Evolutionary conservation across 2,797 vertebrate genomes (phyloP), one percentile per base, ranked within the genome.

Genomic region (Astyanax mexicanus): DNA sequence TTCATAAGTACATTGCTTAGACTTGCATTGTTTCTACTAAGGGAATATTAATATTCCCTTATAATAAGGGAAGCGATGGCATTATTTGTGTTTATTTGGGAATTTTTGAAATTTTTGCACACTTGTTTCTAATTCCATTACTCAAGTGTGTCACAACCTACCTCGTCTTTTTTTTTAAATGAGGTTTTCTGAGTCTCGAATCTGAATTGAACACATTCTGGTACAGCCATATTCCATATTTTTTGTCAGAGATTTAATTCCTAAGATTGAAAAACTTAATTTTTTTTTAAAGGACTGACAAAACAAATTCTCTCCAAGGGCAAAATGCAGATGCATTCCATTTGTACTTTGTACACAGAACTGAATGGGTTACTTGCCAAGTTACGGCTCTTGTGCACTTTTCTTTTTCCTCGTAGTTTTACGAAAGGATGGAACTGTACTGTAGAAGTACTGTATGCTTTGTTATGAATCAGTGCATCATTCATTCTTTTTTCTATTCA

Each of bases 131-230:
- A 47, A 72, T 75, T 75, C 42, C 49, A 57, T 51, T 40, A 27
- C 5, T 29, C 29, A 65, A 40, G 38, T 68, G 38, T 17, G 29
- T 83, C 65, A 77, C 62, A 68, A 84, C 78, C 83, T 82, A 84
- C 85, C 84, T 83, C 77, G 6, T 52, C 15, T 69, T 72, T 61
- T 84, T 77, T 75, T 42, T 38, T 25, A 52, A 15, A 45, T 76
- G 73, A 55, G 17, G 49, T 61, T n/a, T n/a, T 68, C 45, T 58
- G 25, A 78, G 47, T 72, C 74, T 74, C 44, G 17, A 78, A 42
- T 72, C 72, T 74, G 15, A 61, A 66, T 45, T 17, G 69, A 42
- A n/a, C n/a, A n/a, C n/a, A 32, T 32, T 32, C 37, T 74, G 67
- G 45, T 69, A 55, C 45, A 73, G 21, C 60, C 73, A 49, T 57